A percentile compares a stretch with the other conserved stretches of the same genome.
Evolutionary conservation across 1,140 invertebrate species (phyloP).

Genomic region (Pissodes strobi): DNA sequence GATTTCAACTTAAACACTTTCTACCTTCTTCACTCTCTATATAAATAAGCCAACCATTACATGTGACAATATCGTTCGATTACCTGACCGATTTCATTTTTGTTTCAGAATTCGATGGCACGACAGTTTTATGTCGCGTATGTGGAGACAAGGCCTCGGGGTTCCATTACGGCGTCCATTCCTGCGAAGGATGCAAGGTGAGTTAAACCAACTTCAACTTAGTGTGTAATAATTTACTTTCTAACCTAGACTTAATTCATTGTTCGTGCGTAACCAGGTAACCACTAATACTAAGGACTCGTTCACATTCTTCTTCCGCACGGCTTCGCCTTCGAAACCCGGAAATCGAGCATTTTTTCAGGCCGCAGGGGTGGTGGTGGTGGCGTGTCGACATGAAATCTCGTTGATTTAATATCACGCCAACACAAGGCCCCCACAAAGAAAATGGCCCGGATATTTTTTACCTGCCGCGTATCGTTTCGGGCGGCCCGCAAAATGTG

Average conservation of each 20-base stretch:
- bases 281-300: slow-evolving; percentile 43
- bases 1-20: too few species aligned
- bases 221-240: too few species aligned
- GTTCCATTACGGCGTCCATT: slow-evolving; percentile 99
- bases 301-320: background rate
- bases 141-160: slow-evolving; percentile 99
- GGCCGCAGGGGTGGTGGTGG: background rate
- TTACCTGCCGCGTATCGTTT: slow-evolving; percentile 22
- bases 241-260: too few species aligned
- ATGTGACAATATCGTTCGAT: too few species aligned
- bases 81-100: too few species aligned
- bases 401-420: too few species aligned
- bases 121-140: slow-evolving; percentile 94
- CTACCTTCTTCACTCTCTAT: too few species aligned
- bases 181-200: slow-evolving; percentile 99
- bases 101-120: slow-evolving; percentile 97
- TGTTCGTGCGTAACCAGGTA: too few species aligned
- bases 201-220: too few species aligned
- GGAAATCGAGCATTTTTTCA: slow-evolving; percentile 3
- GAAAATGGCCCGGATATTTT: too few species aligned
- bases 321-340: background rate
- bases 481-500: background rate
- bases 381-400: background rate
- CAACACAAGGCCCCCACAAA: too few species aligned
- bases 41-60: too few species aligned